These are phyloP conservation scores for Drosophila mimetica DNA, from an alignment of 2,888 invertebrate species.

Conservation along the genomic window DNA sequence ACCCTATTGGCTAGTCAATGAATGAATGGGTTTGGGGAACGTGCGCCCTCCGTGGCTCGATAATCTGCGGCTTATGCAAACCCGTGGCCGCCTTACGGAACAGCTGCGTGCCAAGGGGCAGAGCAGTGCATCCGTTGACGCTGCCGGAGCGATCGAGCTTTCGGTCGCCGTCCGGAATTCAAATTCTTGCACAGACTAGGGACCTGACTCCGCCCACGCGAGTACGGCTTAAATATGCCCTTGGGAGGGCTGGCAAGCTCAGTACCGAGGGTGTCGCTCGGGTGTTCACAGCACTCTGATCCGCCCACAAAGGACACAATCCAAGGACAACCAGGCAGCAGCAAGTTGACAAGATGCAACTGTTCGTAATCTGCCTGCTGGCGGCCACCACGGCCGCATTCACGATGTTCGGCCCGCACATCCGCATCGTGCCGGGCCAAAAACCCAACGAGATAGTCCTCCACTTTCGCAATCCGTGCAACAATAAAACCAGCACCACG, in stretches of 20 bases:
- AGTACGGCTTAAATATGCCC: constrained; percentile 55
- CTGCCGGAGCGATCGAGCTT: constrained; percentile 10
- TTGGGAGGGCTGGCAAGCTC: constrained; percentile 15
- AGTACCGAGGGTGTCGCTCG: constrained; percentile 54
- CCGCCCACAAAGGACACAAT: constrained; percentile 7
- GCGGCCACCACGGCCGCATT: constrained; percentile 59
- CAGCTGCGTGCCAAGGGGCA: constrained; percentile 48
- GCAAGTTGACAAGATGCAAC: constrained; percentile 48
- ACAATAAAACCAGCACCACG: constrained; percentile 60
- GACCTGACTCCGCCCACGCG: constrained; percentile 1
- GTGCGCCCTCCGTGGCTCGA: constrained; percentile 29
- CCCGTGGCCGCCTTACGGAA: constrained; percentile 8
- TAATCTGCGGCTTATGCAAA: constrained; percentile 44
- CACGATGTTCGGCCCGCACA: constrained; percentile 64
- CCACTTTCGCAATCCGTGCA: constrained; percentile 65
- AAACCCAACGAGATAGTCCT: constrained; percentile 62
- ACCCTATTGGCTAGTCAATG: constrained; percentile 14
- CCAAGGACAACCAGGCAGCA: not conserved
- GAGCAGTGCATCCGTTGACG: constrained; percentile 44
- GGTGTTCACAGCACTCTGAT: constrained; percentile 25
- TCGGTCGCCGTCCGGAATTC: constrained; percentile 23
- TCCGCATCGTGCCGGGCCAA: constrained; percentile 57
- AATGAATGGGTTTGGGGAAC: constrained; percentile 31
- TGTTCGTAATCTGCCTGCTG: constrained; percentile 57
- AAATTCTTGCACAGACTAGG: constrained; percentile 41